Base-by-base conservation (phyloP, 2,888 invertebrate genomes). In the Macrosiphum euphorbiae region DNA sequence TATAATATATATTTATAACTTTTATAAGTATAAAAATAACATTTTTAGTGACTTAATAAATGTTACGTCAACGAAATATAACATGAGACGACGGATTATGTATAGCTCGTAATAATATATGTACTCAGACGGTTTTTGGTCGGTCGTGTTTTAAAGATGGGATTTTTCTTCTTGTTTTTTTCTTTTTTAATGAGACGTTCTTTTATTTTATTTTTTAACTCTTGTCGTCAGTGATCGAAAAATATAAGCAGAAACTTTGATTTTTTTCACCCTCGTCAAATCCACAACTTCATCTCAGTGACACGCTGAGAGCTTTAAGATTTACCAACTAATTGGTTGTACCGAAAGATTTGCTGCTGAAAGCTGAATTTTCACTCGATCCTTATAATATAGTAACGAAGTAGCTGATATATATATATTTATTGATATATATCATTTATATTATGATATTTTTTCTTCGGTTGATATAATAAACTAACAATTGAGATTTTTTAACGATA, bases 231-330 rank as follows among this genome's bases (percentile, higher is more conserved):
- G n/a, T 4, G 67, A 67, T 67, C 20, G 16, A 35, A 35, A 67
- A 67, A 67, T 67, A 67, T 67, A 67, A 67, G 67, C 35, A 67
- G 67, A 7, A 67, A 67, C 67, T 67, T 35, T 35, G 67, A 67
- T 35, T 67, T 67, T 67, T 67, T 67, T 67, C 67, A 67, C 67
- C 67, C 67, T 67, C n/a, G 67, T 67, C 67, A 67, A 67, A 67
- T 67, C 67, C 16, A 67, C 20, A 7, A 7, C n/a, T 67, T 67
- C 67, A 67, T 67, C 67, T 67, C 67, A n/a, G 16, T 67, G 67
- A 35, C 67, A 67, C 67, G 35, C 67, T 7, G 67, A 67, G n/a
- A 67, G 67, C 67, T 67, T 67, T 35, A 67, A 67, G 67, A 67
- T 67, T 67, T 67, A 67, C 35, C 67, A 67, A 35, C 67, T 67